Base-by-base conservation (phyloP, 1,140 invertebrate genomes). In the Wiebesia pumilae region DNA sequence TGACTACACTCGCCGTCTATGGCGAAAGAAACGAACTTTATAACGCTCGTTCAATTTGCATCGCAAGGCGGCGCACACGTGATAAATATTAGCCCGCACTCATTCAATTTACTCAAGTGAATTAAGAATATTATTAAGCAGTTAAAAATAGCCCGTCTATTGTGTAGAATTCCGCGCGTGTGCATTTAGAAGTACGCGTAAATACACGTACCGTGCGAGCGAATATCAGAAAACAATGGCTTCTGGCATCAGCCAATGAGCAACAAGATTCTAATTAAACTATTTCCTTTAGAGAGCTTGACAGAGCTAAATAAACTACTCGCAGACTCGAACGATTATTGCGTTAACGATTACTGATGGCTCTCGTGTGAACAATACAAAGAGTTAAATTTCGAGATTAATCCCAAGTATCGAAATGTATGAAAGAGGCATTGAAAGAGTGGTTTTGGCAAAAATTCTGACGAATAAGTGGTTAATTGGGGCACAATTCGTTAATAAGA, bases 231-330 rank as follows among this genome's bases (percentile, higher is more conserved):
- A 73, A 40, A 75, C 71, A 75, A 75, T 43, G 40, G 38, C 71
- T 43, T n/a, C 35, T 71, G 33, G 3, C 35, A 71, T 71, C 24
- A 40, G 6, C 38, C 38, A 7, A 75, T 75, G 43, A 75, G 35
- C 12, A 71, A 75, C 71, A 21, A 75, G 38, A 75, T 75, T 43
- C 38, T 75, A 75, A 75, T 75, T 75, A 43, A 75, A 75, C 38
- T 43, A 75, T 75, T 75, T 75, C 38, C 71, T 40, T 73, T 43
- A 12, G 4, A 43, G 24, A 43, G 24, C 38, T 43, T 12, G 40
- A 75, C 16, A 43, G 24, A 24, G 38, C n/a, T 43, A n/a, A 75
- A 43, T 75, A 43, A 43, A 75, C 38, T 75, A 75, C n/a, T 75
- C 71, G n/a, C 27, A 43, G 0, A n/a, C 10, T 43, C 19, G 27